A percentile compares a stretch with the other conserved stretches of the same genome.
Evolutionary conservation across 2,888 invertebrate genomes (phyloP).

Genomic region (Dromius quadrimaculatus): DNA sequence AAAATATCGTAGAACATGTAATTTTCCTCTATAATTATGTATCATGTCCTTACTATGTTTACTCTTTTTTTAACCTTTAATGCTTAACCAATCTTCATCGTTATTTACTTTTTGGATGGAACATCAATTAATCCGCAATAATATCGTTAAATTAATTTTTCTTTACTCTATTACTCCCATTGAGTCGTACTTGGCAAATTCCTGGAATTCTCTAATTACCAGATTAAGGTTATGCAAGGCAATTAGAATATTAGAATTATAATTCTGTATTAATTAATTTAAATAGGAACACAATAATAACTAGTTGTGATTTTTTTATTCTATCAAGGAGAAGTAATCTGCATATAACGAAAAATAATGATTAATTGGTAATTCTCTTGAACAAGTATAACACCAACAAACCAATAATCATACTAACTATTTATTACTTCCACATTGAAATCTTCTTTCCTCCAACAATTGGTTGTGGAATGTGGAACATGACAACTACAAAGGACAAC

Average conservation of each 20-base stretch:
- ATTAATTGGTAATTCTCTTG: too few relatives aligned
- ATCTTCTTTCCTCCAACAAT: constrained; percentile 29
- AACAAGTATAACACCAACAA: too few relatives aligned
- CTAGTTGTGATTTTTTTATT: constrained; percentile 1
- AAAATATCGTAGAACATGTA: constrained; percentile 11
- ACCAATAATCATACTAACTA: too few relatives aligned
- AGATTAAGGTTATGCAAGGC: constrained; percentile 20
- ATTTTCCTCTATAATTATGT: constrained; percentile 19
- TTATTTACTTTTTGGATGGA: constrained; percentile 6
- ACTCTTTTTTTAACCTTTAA: constrained; percentile 11
- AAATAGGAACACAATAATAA: constrained; percentile 28
- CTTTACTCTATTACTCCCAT: not conserved
- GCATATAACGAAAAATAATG: constrained; percentile 13
- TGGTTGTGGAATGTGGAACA: constrained; percentile 34
- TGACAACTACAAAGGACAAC: constrained; percentile 22
- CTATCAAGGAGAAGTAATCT: constrained; percentile 16
- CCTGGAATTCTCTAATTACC: constrained; percentile 17
- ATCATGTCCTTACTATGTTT: not conserved
- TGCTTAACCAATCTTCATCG: not conserved
- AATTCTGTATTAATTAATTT: constrained; percentile 19
- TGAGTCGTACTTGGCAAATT: not conserved
- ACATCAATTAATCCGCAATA: constrained; percentile 12
- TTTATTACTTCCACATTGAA: too few relatives aligned
- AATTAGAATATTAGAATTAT: constrained; percentile 6
- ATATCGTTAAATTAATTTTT: constrained; percentile 9